phyloP scores from a whole-genome alignment of 2,888 invertebrate species.

The Ectobius pallidus region DNA sequence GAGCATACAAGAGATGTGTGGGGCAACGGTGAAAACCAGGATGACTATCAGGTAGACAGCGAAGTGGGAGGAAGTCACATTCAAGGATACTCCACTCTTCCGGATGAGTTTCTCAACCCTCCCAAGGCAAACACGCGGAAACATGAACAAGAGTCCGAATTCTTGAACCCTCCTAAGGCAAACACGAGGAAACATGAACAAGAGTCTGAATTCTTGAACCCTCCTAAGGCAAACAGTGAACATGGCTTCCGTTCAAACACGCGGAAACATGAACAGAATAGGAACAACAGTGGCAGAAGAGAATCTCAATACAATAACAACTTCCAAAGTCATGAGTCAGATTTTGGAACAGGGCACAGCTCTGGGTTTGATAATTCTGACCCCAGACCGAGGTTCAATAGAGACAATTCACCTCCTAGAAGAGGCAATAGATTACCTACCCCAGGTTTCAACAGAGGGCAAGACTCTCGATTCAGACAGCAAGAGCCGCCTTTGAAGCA shows the following conservation, averaged over 20 bases:
- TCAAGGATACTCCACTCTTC: constrained; percentile 2
- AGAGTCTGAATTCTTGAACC: no score
- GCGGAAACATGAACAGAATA: no score
- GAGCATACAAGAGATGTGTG: no score
- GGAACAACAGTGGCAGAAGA: no score
- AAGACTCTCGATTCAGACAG: neutral
- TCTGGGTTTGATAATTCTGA: neutral
- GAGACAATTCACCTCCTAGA: neutral
- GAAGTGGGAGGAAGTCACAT: neutral
- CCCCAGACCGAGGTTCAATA: neutral
- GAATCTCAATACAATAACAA: no score
- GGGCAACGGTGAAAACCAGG: neutral
- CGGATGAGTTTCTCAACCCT: neutral
- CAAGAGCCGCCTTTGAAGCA: neutral
- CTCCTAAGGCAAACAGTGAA: no score
- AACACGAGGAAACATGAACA: no score
- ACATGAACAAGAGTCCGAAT: no score
- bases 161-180: no score
- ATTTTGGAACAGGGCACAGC: neutral
- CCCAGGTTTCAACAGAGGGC: no score
- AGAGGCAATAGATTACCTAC: neutral
- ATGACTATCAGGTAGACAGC: neutral
- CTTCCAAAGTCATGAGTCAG: no score
- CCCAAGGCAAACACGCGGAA: neutral
- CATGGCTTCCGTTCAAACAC: no score